These are phyloP conservation scores for Terebella lapidaria DNA, from an alignment of 2,888 invertebrate species.

Conservation along the genomic window DNA sequence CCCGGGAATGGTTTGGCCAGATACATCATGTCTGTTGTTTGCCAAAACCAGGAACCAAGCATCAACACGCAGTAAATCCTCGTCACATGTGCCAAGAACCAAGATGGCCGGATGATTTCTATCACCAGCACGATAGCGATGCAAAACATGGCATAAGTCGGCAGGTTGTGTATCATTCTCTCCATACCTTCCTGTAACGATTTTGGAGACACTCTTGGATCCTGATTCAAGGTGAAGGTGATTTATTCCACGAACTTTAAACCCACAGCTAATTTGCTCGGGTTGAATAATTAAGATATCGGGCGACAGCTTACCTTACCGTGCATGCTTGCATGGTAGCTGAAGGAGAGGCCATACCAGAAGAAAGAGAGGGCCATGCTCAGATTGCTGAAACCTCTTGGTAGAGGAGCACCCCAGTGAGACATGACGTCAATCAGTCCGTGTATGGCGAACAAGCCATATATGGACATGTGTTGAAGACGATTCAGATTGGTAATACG, in stretches of 20 bases:
- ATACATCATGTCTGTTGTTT: constrained; percentile 32
- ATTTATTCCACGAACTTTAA: too few species aligned
- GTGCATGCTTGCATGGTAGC: constrained; percentile 21
- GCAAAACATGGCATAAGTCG: constrained; percentile 25
- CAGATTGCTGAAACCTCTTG: constrained; percentile 13
- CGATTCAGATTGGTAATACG: constrained; percentile 20
- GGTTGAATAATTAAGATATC: too few species aligned
- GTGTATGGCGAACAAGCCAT: constrained; percentile 21
- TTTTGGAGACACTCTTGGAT: too few species aligned
- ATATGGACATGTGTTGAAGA: constrained; percentile 28
- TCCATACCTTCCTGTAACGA: too few species aligned
- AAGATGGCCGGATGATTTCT: constrained; percentile 21
- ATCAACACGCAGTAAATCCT: constrained; percentile 27
- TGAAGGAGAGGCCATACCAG: constrained; percentile 21
- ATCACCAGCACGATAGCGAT: constrained; percentile 13
- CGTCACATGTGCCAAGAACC: constrained; percentile 24
- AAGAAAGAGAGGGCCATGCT: constrained; percentile 15
- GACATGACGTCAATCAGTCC: constrained; percentile 19
- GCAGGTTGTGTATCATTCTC: constrained; percentile 28
- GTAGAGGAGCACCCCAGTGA: constrained; percentile 14
- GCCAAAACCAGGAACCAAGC: constrained; percentile 34
- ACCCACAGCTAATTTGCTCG: too few species aligned
- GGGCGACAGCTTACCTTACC: too few species aligned
- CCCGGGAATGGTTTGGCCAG: constrained; percentile 28
- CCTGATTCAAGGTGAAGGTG: too few species aligned